phyloP scores from a whole-genome alignment of 2,113 vertebrate genomes.

The Paradoxurus hermaphroditus region DNA sequence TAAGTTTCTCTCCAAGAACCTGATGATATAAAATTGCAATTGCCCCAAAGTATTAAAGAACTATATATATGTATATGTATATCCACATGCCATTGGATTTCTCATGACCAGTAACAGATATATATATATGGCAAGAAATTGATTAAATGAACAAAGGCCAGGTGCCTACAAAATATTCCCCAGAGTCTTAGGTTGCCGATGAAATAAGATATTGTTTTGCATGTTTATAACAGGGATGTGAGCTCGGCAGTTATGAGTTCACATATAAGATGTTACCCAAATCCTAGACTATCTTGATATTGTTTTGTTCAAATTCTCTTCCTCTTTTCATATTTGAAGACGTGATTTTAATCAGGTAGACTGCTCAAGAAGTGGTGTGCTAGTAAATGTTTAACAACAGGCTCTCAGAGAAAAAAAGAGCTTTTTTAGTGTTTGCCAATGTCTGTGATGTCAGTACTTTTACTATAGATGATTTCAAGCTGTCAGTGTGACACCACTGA shows the following conservation, averaged over 20 bases:
- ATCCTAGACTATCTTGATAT: not conserved
- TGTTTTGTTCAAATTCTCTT: not conserved
- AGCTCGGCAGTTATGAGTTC: not conserved
- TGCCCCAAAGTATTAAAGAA: slow-evolving; percentile 54
- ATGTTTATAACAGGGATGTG: no score
- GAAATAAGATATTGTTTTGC: not conserved
- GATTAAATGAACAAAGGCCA: not conserved
- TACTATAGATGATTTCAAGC: not conserved
- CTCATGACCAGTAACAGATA: slow-evolving; percentile 4
- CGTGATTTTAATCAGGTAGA: not conserved
- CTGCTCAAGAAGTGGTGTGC: not conserved
- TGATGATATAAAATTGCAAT: slow-evolving; percentile 53
- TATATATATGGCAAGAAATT: slow-evolving; percentile 7
- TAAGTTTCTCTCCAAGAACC: slow-evolving; percentile 57
- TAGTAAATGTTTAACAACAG: not conserved
- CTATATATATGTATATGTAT: not conserved
- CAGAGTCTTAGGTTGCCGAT: not conserved
- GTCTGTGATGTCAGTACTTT: no score
- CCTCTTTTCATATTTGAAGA: not conserved
- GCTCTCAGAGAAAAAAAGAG: not conserved
- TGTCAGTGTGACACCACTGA: not conserved
- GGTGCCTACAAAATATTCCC: not conserved
- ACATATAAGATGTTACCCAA: not conserved
- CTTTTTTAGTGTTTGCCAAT: not conserved
- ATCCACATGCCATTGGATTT: not conserved